phyloP scores from a whole-genome alignment of 2,888 invertebrate genomes.

The Acanthopleura granulata region DNA sequence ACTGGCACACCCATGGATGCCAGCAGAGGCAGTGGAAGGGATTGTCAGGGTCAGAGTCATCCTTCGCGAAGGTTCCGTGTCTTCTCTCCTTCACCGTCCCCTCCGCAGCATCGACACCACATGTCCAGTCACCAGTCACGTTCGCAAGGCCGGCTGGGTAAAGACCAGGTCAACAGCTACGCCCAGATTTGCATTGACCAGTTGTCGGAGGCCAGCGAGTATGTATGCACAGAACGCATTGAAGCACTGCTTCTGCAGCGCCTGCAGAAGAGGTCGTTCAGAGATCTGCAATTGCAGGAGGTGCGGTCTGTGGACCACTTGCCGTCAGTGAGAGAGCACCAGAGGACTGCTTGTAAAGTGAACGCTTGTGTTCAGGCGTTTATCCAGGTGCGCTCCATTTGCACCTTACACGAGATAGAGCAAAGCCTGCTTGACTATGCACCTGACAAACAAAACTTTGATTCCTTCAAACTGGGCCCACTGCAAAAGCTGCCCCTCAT shows the following conservation, averaged over 20 bases:
- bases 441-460: slow-evolving; percentile 46
- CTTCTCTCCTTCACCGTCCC: too few species aligned
- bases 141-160: too few species aligned
- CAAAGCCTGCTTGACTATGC: slow-evolving; percentile 52
- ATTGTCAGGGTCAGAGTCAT: too few species aligned
- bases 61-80: too few species aligned
- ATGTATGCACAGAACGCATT: slow-evolving; percentile 54
- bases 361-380: slow-evolving; percentile 63
- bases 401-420: slow-evolving; percentile 58
- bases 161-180: too few species aligned
- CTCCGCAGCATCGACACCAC: too few species aligned
- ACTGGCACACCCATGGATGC: too few species aligned
- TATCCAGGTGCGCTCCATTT: slow-evolving; percentile 54
- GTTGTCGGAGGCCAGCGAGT: slow-evolving; percentile 55
- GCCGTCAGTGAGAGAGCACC: slow-evolving; percentile 49
- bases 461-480: slow-evolving; percentile 57
- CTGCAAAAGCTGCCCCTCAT: slow-evolving; percentile 59
- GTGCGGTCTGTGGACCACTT: slow-evolving; percentile 37
- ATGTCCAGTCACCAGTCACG: too few species aligned
- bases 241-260: slow-evolving; percentile 52
- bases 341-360: slow-evolving; percentile 43
- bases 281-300: not conserved
- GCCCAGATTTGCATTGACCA: slow-evolving; percentile 61
- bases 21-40: too few species aligned
- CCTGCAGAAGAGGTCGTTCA: slow-evolving; percentile 20